These are phyloP conservation scores for Ailuropoda melanoleuca DNA, from an alignment of 2,113 vertebrate genomes.

Conservation along the genomic window DNA sequence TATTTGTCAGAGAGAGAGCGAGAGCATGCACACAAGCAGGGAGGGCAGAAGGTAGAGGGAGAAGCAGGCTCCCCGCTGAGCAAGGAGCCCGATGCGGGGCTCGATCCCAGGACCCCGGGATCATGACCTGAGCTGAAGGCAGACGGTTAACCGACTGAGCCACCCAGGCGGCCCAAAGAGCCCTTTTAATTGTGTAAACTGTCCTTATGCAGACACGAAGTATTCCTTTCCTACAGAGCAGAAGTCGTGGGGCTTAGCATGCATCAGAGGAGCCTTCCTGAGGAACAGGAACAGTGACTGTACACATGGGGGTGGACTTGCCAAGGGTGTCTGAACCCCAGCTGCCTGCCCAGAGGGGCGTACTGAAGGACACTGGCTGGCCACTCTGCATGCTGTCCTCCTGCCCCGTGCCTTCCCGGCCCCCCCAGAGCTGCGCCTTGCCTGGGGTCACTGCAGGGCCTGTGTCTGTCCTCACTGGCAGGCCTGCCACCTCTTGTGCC, in stretches of 20 bases:
- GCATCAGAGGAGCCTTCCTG: background rate
- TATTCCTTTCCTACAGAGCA: background rate
- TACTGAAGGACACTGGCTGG: background rate
- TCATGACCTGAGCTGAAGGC: background rate
- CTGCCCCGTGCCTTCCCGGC: background rate
- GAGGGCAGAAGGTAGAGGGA: background rate
- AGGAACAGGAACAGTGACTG: background rate
- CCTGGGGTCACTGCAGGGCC: too few relatives aligned
- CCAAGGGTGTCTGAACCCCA: rapidly evolving
- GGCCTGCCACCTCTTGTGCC: background rate
- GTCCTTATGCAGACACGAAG: background rate
- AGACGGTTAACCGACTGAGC: background rate
- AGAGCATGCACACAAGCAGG: background rate
- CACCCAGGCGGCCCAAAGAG: background rate
- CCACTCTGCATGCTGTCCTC: background rate
- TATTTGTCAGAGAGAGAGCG: background rate
- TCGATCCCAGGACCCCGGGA: background rate
- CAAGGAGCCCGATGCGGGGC: background rate
- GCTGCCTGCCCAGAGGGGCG: rapidly evolving
- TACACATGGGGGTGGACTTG: background rate
- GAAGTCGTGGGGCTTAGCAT: background rate
- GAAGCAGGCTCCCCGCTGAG: background rate
- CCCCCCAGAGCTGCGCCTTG: background rate
- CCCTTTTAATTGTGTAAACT: background rate
- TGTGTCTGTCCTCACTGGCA: background rate